Percentiles rank a stretch among this genome's conserved stretches.
phyloP scores from a whole-genome alignment of 1,140 invertebrate genomes.

The Nasonia giraulti region DNA sequence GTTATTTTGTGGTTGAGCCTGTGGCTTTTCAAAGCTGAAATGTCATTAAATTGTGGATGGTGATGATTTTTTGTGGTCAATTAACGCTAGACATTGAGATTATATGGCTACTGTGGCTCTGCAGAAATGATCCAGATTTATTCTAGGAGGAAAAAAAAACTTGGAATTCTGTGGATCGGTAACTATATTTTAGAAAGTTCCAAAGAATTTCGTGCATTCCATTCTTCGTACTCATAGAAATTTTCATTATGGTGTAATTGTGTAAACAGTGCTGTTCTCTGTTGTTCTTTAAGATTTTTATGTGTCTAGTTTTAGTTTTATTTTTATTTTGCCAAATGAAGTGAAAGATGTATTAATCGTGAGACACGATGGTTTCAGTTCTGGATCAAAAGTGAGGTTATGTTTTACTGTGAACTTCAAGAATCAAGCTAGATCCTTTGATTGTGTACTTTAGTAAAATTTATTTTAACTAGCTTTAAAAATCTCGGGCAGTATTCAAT shows the following conservation, averaged over 20 bases:
- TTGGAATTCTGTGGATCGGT: not conserved
- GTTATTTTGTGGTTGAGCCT: constrained; percentile 39
- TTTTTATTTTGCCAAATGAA: not conserved
- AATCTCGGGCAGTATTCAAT: not conserved
- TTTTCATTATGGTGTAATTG: not conserved
- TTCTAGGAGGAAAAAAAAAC: not conserved
- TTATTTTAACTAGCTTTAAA: not conserved
- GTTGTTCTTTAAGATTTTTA: not conserved
- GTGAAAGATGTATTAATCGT: not conserved
- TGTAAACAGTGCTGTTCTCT: not conserved
- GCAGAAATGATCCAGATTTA: not conserved
- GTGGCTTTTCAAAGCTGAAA: not conserved
- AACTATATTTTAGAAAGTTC: not conserved
- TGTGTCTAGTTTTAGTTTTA: not conserved
- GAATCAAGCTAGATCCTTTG: not conserved
- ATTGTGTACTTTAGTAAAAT: not conserved
- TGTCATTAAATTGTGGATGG: not conserved
- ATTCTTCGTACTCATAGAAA: not conserved
- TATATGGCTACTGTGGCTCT: not conserved
- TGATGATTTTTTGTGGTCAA: not conserved
- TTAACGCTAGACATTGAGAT: not conserved
- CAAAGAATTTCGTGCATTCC: not conserved
- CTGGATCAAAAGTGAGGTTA: constrained; percentile 38
- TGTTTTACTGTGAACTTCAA: constrained; percentile 6
- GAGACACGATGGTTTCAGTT: not conserved